These are phyloP conservation scores for Pelosia muscerda DNA, from an alignment of 2,888 invertebrate species.

Conservation along the genomic window DNA sequence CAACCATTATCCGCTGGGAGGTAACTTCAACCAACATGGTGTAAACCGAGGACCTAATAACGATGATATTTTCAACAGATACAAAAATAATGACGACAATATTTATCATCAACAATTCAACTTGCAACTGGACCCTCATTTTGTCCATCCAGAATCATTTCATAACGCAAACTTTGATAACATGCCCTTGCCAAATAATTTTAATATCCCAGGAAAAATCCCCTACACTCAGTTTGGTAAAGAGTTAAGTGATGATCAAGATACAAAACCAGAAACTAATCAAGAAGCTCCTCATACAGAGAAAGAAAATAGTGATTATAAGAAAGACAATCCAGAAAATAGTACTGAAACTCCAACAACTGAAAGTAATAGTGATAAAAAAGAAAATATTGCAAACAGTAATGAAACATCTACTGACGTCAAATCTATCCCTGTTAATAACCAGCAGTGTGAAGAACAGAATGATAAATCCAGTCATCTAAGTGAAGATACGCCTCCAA, in stretches of 20 bases:
- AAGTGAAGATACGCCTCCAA: constrained; percentile 19
- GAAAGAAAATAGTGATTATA: not conserved
- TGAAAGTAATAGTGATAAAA: not conserved
- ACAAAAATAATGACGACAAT: not conserved
- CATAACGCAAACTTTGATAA: constrained; percentile 9
- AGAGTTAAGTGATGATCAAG: not conserved
- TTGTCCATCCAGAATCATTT: constrained; percentile 4
- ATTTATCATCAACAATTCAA: not conserved
- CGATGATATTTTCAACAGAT: constrained; percentile 4
- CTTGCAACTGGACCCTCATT: not conserved
- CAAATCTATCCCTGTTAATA: not conserved
- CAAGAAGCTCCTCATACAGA: not conserved
- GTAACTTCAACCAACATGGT: not conserved
- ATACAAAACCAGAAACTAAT: not conserved
- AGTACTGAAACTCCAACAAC: not conserved
- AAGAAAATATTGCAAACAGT: not conserved
- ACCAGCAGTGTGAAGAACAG: not conserved
- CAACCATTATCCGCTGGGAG: not conserved
- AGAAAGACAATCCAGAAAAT: not conserved
- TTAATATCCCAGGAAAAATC: not conserved
- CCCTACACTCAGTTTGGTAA: not conserved
- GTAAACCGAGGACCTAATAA: not conserved
- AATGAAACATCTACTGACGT: not conserved
- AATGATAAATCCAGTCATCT: constrained; percentile 10
- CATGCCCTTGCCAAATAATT: constrained; percentile 11